Percentiles rank a stretch among this genome's conserved stretches.
phyloP scores from a whole-genome alignment of 2,888 invertebrate genomes.

The Taphrorychus bicolor region DNA sequence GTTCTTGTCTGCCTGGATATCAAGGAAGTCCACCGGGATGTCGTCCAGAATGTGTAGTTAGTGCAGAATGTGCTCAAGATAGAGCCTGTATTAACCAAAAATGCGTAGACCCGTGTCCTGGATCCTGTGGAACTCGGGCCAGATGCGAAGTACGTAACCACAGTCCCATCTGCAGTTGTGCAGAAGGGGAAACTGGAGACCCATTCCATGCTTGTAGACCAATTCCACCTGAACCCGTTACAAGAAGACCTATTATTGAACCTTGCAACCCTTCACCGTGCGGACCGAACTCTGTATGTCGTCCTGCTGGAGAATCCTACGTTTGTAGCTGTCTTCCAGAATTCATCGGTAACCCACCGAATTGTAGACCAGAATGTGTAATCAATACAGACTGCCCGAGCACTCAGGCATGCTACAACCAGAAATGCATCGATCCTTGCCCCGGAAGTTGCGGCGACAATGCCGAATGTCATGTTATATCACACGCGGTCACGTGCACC shows the following conservation, averaged over 20 bases:
- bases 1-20: constrained; percentile 63
- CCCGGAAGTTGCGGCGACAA: constrained; percentile 82
- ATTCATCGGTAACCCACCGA: constrained; percentile 81
- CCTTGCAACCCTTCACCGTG: constrained; percentile 83
- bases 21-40: constrained; percentile 66
- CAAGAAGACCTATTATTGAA: constrained; percentile 57
- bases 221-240: constrained; percentile 59
- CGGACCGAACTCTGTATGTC: constrained; percentile 80
- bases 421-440: constrained; percentile 83
- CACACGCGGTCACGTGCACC: constrained; percentile 81
- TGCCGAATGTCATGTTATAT: constrained; percentile 80
- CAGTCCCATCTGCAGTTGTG: constrained; percentile 64
- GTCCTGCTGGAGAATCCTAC: constrained; percentile 69
- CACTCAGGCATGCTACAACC: constrained; percentile 79
- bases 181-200: constrained; percentile 72
- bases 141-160: constrained; percentile 65
- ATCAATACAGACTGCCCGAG: constrained; percentile 83
- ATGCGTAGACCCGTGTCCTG: constrained; percentile 66
- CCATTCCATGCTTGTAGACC: constrained; percentile 78
- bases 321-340: constrained; percentile 79
- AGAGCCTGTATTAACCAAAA: constrained; percentile 64
- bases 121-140: constrained; percentile 64
- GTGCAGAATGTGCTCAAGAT: constrained; percentile 63
- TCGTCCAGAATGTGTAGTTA: constrained; percentile 63
- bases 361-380: constrained; percentile 83